Evolutionary conservation across 2,797 vertebrate species (phyloP), one percentile per base, ranked within the genome.

Genomic region (Aplochiton taeniatus): DNA sequence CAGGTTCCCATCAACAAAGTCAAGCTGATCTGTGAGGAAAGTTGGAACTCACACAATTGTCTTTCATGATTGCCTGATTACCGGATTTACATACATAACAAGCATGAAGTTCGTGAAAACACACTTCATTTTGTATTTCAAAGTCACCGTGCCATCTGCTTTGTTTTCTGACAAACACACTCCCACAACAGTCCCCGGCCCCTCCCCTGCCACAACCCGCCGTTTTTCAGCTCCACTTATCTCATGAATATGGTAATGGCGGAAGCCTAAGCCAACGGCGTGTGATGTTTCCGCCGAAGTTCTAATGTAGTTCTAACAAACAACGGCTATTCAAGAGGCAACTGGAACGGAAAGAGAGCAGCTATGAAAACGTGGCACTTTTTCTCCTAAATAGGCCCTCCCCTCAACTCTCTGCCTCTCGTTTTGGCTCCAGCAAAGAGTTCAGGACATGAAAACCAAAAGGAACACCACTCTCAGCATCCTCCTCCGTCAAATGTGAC

Each of bases 181-280:
- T 53, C 46, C 11, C 45, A 17, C 16, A 46, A 43, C 4, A 8
- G 9, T 16, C 11, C 14, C 10, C 56, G 11, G 5, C 41, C 41
- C n/a, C 31, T 1, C 55, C 11, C 63, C 48, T 18, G 19, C 41
- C 65, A 54, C 52, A 82, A 79, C 72, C 74, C 70, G 69, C 70
- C 82, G 76, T 74, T 80, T 87, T 87, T 78, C 78, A 70, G 85
- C 81, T 86, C 84, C 82, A 83, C 83, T 87, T 75, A 45, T 88
- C 86, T 90, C 85, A 90, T 87, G 85, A 92, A 92, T 89, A 90
- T 89, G 88, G 80, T 87, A 90, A 89, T 90, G 80, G 72, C 72
- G 74, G 73, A 72, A 82, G 81, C 84, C 80, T 87, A 74, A 81
- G 83, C 85, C 86, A 87, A 84, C 72, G 70, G 82, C 65, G 81